Base-by-base conservation (phyloP, 2,888 invertebrate genomes). In the Alviniconcha strummeri region DNA sequence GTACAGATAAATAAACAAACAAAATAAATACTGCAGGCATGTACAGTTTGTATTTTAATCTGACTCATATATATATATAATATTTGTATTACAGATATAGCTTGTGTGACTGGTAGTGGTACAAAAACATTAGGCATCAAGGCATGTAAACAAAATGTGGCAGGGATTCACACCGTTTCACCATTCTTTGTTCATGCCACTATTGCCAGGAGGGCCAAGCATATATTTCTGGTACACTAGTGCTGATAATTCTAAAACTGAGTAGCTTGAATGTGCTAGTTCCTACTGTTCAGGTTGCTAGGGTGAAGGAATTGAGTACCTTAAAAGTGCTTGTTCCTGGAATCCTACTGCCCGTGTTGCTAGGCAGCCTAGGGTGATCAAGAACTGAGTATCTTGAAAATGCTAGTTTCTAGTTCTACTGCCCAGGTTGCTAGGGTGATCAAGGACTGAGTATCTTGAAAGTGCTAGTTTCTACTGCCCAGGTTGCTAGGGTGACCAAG, bases 401-500 rank as follows among this genome's bases (percentile, higher is more conserved):
- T 74, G 52, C 36, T 36, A 74, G 2, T n/a, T n/a, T 69, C 69
- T n/a, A 7, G 8, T 60, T 9, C 64, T 64, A 1, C 15, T 64
- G 9, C 15, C 9, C 64, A 64, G 1, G 15, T 9, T 64, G 15
- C 15, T 64, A 15, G 64, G 9, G 11, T 64, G 9, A 13, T 9
- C 19, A 9, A 71, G 8, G 19, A 19, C 19, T 36, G 36, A 36
- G 36, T 36, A 36, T 36, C 36, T 36, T 36, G 36, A 19, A 19
- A 19, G n/a, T 71, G 19, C 36, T 36, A 71, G 3, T 9, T 71
- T 9, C 9, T 83, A 5, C 79, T 80, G 84, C 86, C 75, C 83
- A 94, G 97, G 97, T 94, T 97, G 2, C 94, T 97, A 75, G 97
- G 97, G 7, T 36, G 36, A 36, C 3, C 60, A 60, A 60, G 60